phyloP scores from a whole-genome alignment of 2,888 invertebrate species.

The Perithous albicinctus region DNA sequence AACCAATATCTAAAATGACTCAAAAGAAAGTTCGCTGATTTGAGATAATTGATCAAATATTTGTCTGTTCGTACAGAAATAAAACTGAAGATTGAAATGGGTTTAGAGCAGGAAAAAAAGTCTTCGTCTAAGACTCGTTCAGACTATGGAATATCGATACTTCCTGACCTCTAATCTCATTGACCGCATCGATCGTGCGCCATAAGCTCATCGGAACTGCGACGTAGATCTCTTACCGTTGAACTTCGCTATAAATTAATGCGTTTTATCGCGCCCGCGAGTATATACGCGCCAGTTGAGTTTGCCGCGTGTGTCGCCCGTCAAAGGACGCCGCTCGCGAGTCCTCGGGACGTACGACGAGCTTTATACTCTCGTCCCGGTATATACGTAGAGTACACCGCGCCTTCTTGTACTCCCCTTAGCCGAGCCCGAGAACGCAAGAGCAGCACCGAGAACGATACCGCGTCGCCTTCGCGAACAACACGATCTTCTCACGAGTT shows the following conservation, averaged over 20 bases:
- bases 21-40: too few relatives aligned
- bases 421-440: not conserved
- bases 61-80: too few relatives aligned
- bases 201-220: not conserved
- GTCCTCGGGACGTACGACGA: constrained; percentile 40
- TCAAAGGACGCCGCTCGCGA: constrained; percentile 77
- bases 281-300: constrained; percentile 67
- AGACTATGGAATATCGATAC: not conserved
- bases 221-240: constrained; percentile 42
- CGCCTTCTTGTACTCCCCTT: constrained; percentile 67
- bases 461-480: constrained; percentile 45
- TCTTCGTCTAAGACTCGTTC: not conserved
- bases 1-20: too few relatives aligned
- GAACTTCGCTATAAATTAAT: constrained; percentile 78
- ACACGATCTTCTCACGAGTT: constrained; percentile 62
- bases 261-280: constrained; percentile 79
- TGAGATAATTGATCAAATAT: too few relatives aligned
- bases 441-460: constrained; percentile 47
- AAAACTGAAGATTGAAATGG: not conserved
- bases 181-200: constrained; percentile 73
- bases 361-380: constrained; percentile 5
- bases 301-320: constrained; percentile 68
- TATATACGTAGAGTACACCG: constrained; percentile 42
- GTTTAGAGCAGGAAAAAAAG: not conserved
- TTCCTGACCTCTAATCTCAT: constrained; percentile 72